Evolutionary conservation across 2,797 vertebrate species (phyloP), one percentile per base, ranked within the genome.

Genomic region (Pachyuromys duprasi): DNA sequence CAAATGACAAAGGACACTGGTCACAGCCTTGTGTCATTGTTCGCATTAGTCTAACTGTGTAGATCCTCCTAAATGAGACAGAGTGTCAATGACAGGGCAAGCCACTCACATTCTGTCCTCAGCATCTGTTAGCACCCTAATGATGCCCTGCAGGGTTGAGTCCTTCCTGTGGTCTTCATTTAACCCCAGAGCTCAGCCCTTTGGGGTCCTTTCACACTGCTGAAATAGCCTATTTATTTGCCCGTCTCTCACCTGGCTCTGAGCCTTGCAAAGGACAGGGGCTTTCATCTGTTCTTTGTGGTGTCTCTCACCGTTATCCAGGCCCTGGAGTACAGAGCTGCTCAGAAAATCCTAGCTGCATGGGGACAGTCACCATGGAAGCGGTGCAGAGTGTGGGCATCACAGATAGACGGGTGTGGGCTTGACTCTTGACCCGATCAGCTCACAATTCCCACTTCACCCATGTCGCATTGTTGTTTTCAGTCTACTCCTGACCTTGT

Each of bases 401-500:
- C 20, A 13, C 0, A 67, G 55, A 53, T 22, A 49, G 75, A 79
- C 55, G 62, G 57, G 36, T 1, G 4, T 15, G 42, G 62, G 55
- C 22, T 42, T 80, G 95, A 82, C 33, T 86, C 63, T 17, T 0
- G 8, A 63, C 63, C 86, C 33, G 13, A 9, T 26, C 18, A 42
- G 53, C 75, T 89, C 70, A 45, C 86, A 33, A 1, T 28, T 80
- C 36, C 89, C 22, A 65, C 60, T 75, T 72, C 15, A 28, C 12
- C 3, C 9, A 53, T 31, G 33, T 1, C 53, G 22, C 45, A 26
- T 67, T 81, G 70, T 20, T 45, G 75, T 81, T 94, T 87, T 81
- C 91, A 69, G n/a, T 83, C 55, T 67, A 80, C 89, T 55, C 57
- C 26, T 28, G 9, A 95, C 22, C 95, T 86, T 80, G 79, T 28